These are phyloP conservation scores for Andrena marginata DNA, from an alignment of 2,888 invertebrate genomes.

Conservation along the genomic window DNA sequence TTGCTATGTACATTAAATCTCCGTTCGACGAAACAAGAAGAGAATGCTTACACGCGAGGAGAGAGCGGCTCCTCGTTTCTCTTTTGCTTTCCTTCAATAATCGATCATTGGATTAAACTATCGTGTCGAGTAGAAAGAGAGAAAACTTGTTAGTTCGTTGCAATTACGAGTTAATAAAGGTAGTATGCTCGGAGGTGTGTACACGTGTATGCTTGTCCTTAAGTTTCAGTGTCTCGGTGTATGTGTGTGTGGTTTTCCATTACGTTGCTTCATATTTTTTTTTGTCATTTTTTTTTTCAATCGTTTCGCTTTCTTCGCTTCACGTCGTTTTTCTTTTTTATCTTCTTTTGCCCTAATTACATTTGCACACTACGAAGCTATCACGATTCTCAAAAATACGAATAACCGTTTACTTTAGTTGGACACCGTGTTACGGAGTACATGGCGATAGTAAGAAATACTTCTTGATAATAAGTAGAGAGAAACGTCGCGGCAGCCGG, in stretches of 20 bases:
- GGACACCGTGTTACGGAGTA: constrained; percentile 77
- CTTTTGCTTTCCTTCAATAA: constrained; percentile 66
- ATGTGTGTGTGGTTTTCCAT: constrained; percentile 31
- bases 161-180: constrained; percentile 78
- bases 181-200: constrained; percentile 68
- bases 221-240: neutral
- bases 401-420: constrained; percentile 74
- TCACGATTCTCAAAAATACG: constrained; percentile 80
- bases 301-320: constrained; percentile 1
- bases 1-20: constrained; percentile 78
- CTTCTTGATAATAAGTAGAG: constrained; percentile 80
- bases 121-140: constrained; percentile 79
- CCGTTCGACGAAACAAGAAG: constrained; percentile 75
- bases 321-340: constrained; percentile 13
- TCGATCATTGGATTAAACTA: constrained; percentile 74
- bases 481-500: constrained; percentile 75
- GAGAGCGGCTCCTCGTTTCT: constrained; percentile 31
- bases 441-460: constrained; percentile 79
- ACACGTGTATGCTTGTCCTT: neutral
- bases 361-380: constrained; percentile 80
- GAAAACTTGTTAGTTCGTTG: constrained; percentile 77
- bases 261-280: constrained; percentile 32
- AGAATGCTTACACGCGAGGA: constrained; percentile 48
- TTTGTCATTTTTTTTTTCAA: constrained; percentile 17
- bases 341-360: constrained; percentile 76